Evolutionary conservation across 2,888 invertebrate genomes (phyloP), one percentile per base, ranked within the genome.

Genomic region (Chaetogeoica ovagalla): DNA sequence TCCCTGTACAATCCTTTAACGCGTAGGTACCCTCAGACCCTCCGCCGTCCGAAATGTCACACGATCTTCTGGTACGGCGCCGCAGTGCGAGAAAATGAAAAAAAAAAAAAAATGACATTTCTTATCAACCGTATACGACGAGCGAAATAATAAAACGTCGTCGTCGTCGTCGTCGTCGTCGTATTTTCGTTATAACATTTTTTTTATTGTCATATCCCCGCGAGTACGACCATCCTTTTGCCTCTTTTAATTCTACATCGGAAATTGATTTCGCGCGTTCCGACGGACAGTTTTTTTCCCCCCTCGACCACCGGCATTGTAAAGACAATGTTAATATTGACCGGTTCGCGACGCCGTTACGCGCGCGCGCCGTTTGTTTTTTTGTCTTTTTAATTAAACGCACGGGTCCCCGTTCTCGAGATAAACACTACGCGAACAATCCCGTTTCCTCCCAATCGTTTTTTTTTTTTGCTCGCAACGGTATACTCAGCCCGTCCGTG

Each of bases 101-200:
- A n/a, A n/a, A n/a, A n/a, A n/a, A n/a, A n/a, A n/a, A n/a, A 77
- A 77, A 77, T 77, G 70, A 70, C 70, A 62, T 77, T 70, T 77
- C 70, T 77, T 70, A 77, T 77, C 77, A 52, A 70, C 74, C 65
- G 39, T 21, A 52, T 68, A 48, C 23, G 23, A 43, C 2, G 30
- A 30, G 6, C 2, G 30, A 30, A 1, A 30, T 30, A 30, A 30
- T 30, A 30, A n/a, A n/a, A n/a, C n/a, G n/a, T n/a, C n/a, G n/a
- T n/a, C n/a, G n/a, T n/a, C n/a, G n/a, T n/a, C 48, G 48, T 48
- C 9, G 48, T 2, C 17, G 15, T 30, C n/a, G n/a, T 52, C 73
- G 48, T 65, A 4, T 66, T 74, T 74, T 39, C 57, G 57, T 48
- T 70, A 52, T 43, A n/a, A n/a, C n/a, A 43, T 43, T 43, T 9